These are phyloP conservation scores for Lamellibrachia columna DNA, from an alignment of 2,888 invertebrate species.

Conservation along the genomic window DNA sequence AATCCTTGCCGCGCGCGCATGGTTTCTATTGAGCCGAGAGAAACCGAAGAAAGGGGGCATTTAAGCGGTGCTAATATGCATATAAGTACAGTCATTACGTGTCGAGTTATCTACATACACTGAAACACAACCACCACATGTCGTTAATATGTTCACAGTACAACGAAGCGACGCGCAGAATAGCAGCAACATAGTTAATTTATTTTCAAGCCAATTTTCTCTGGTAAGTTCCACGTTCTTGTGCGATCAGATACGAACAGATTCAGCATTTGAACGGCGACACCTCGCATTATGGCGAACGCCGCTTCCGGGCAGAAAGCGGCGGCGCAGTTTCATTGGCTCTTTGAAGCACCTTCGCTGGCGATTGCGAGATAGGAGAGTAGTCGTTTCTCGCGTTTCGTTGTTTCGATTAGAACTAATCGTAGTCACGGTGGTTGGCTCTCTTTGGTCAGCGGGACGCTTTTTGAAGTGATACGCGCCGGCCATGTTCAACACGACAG, in stretches of 20 bases:
- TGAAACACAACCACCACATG: background rate
- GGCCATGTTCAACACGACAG: background rate
- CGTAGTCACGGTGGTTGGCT: constrained; percentile 1
- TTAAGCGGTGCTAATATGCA: background rate
- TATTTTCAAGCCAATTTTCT: background rate
- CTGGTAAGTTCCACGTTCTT: background rate
- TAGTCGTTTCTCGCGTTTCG: constrained; percentile 9
- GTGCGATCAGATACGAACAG: background rate
- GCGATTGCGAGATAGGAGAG: background rate
- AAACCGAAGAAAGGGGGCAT: background rate
- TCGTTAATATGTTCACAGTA: background rate
- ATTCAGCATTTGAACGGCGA: background rate
- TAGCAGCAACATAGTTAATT: background rate
- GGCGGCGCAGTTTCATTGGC: background rate
- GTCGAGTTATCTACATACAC: background rate
- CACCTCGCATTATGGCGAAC: background rate
- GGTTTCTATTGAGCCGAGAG: background rate
- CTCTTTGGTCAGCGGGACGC: background rate
- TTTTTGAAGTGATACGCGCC: constrained; percentile 4
- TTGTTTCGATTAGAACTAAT: background rate
- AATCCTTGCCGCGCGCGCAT: background rate
- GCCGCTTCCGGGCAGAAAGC: background rate
- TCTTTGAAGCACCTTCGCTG: background rate
- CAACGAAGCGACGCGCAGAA: background rate
- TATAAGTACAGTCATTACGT: constrained; percentile 10